Percentiles rank a stretch among this genome's conserved stretches.
Conservation (phyloP, 2,113 vertebrate genomes). For the Penelope pileata region DNA sequence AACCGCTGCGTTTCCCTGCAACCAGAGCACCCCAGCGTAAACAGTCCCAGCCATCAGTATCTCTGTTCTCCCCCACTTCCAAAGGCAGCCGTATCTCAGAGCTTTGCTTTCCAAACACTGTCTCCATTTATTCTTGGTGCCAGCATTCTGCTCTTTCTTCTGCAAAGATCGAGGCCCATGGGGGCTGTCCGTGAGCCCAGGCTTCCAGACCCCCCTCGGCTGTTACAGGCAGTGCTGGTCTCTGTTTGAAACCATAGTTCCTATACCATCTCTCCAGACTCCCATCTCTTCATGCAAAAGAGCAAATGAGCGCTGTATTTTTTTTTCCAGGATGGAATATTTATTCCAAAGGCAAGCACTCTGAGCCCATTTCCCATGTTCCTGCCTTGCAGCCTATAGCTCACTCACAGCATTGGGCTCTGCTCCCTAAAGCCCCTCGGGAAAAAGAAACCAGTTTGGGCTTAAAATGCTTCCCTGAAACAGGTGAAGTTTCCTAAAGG, state of each 20-base stretch:
- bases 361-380: fast-evolving
- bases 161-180: not conserved
- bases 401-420: not conserved
- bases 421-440: not conserved
- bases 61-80: not conserved
- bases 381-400: not conserved
- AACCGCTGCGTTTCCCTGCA: not conserved
- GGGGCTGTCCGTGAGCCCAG: not conserved
- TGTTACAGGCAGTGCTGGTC: not conserved
- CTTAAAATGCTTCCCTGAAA: not conserved
- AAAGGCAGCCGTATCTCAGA: not conserved
- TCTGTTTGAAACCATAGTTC: not conserved
- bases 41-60: not conserved
- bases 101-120: not conserved
- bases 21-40: not conserved
- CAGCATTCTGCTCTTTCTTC: not conserved
- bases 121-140: constrained; percentile 24
- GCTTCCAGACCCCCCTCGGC: not conserved
- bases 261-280: not conserved
- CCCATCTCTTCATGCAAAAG: not conserved
- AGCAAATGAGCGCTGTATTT: not conserved
- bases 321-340: not conserved
- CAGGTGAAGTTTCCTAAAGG: not conserved
- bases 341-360: not conserved
- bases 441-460: not conserved